phyloP scores from a whole-genome alignment of 2,113 vertebrate species.

The Theristicus caerulescens region DNA sequence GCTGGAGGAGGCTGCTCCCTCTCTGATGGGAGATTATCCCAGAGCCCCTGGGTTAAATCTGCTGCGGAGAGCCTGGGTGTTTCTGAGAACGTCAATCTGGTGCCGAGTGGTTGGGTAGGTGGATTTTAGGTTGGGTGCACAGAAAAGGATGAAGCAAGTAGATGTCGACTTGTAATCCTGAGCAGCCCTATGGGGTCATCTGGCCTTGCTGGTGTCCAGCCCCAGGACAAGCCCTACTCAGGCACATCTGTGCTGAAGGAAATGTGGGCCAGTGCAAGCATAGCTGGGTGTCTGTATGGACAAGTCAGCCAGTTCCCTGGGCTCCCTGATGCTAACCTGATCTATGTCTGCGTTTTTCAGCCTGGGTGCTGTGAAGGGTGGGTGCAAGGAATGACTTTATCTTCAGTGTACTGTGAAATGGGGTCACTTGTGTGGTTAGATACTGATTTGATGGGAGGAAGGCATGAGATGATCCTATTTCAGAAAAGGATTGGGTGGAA shows the following conservation, averaged over 20 bases:
- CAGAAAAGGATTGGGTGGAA: background rate
- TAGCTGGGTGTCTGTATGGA: background rate
- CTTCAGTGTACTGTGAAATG: background rate
- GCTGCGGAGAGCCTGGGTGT: rapidly evolving
- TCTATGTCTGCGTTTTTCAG: background rate
- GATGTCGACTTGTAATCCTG: background rate
- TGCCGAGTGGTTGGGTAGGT: background rate
- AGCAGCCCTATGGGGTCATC: background rate
- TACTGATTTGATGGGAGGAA: background rate
- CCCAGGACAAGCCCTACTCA: background rate
- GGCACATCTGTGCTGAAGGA: background rate
- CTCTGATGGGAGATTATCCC: background rate
- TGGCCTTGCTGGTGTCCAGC: background rate
- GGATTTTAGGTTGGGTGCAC: background rate
- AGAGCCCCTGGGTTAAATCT: background rate
- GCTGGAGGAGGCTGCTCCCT: background rate
- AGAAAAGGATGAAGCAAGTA: background rate
- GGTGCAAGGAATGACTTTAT: background rate
- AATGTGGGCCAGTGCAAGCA: background rate
- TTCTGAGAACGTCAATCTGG: background rate
- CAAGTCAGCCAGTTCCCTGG: background rate
- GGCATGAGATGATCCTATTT: background rate
- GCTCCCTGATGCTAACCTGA: background rate
- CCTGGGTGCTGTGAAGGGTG: background rate
- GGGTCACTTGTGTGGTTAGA: background rate